phyloP scores from a whole-genome alignment of 2,797 vertebrate genomes.

The Gallinago nigripennis region DNA sequence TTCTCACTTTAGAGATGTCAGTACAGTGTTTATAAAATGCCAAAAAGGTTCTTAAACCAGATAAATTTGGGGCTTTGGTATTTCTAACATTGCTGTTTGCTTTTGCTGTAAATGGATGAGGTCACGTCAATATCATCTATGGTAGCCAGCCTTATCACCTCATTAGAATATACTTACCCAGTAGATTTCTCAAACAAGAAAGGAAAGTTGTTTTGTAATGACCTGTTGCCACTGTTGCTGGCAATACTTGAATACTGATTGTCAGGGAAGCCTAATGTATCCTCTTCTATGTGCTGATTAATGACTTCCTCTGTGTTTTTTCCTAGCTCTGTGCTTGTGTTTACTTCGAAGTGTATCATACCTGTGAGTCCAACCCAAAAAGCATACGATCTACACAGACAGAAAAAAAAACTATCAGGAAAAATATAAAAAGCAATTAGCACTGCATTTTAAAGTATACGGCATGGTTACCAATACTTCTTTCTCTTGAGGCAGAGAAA shows the following conservation, averaged over 20 bases:
- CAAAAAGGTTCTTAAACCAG: not conserved
- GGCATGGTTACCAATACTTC: not conserved
- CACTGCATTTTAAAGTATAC: not conserved
- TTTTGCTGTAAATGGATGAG: not conserved
- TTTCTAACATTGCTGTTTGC: not conserved
- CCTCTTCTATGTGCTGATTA: not conserved
- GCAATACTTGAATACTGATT: not conserved
- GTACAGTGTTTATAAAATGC: not conserved
- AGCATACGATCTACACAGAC: not conserved
- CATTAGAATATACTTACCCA: not conserved
- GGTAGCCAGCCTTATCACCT: slow-evolving; percentile 2
- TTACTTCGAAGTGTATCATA: not conserved
- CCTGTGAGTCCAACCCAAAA: not conserved
- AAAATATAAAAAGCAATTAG: not conserved
- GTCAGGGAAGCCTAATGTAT: not conserved
- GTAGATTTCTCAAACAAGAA: not conserved
- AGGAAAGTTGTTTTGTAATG: not conserved
- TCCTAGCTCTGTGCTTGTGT: not conserved
- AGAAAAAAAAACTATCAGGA: not conserved
- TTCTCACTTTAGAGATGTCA: not conserved
- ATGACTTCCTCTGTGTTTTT: not conserved
- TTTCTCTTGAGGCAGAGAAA: not conserved
- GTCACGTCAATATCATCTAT: not conserved
- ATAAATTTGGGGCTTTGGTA: not conserved
- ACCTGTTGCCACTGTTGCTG: not conserved